Evolutionary conservation across 2,888 invertebrate species (phyloP).

Genomic region (Pseudanteris insignis): DNA sequence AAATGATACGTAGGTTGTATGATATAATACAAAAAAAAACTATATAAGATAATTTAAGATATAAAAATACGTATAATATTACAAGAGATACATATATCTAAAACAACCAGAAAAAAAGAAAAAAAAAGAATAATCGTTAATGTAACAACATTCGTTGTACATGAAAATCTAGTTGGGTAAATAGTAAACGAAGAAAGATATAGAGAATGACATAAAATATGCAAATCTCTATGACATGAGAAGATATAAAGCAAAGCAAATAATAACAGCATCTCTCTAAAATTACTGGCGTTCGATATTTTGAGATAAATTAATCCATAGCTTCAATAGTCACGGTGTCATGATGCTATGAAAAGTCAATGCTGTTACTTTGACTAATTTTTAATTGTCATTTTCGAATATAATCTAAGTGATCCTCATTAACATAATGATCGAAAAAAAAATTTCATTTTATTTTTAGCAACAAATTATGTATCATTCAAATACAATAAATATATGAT

Average conservation of each 20-base stretch:
- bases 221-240: constrained; percentile 42
- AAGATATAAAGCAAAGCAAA: constrained; percentile 35
- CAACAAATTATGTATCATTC: constrained; percentile 38
- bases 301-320: constrained; percentile 23
- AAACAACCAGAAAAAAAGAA: constrained; percentile 27
- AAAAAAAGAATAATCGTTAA: constrained; percentile 43
- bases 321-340: constrained; percentile 24
- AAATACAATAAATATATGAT: constrained; percentile 38
- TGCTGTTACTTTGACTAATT: constrained; percentile 23
- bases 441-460: constrained; percentile 29
- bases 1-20: constrained; percentile 47
- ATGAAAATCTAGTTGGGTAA: constrained; percentile 47
- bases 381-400: constrained; percentile 18
- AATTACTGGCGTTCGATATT: constrained; percentile 41
- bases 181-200: constrained; percentile 45
- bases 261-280: constrained; percentile 44
- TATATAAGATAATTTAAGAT: constrained; percentile 45
- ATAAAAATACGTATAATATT: constrained; percentile 45
- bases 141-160: constrained; percentile 45
- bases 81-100: constrained; percentile 48
- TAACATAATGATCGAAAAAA: constrained; percentile 16
- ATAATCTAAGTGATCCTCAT: constrained; percentile 11
- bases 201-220: constrained; percentile 45
- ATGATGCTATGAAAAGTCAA: constrained; percentile 15
- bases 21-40: constrained; percentile 38